phyloP scores from a whole-genome alignment of 2,113 vertebrate genomes.

The Antechinus stuartii region DNA sequence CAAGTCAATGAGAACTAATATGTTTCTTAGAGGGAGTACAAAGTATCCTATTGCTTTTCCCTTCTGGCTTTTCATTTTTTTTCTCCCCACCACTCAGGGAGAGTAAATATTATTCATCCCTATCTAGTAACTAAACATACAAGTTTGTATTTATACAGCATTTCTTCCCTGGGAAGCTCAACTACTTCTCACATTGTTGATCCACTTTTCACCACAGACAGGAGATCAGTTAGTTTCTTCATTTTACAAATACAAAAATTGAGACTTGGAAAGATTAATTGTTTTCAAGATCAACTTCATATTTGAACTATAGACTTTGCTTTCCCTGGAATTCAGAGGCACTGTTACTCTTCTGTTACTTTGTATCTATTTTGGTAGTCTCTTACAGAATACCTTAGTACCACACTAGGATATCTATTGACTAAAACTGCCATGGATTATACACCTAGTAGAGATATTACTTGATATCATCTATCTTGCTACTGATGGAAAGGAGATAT shows the following conservation, averaged over 20 bases:
- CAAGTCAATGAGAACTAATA: conserved; percentile 48
- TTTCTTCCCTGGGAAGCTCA: conserved; percentile 23
- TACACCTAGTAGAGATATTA: not conserved
- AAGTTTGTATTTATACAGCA: not conserved
- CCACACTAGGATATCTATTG: not conserved
- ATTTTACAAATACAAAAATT: conserved; percentile 24
- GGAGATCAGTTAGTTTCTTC: not conserved
- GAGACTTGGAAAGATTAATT: conserved; percentile 28
- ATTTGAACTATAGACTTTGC: not conserved
- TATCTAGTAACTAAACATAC: not conserved
- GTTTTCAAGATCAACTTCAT: conserved; percentile 15
- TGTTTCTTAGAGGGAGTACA: conserved; percentile 49
- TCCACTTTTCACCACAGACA: conserved; percentile 17
- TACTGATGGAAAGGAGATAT: not conserved
- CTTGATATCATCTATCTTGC: not conserved
- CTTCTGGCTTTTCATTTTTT: not conserved
- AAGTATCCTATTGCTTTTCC: not conserved
- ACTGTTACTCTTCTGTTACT: not conserved
- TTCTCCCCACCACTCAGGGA: not conserved
- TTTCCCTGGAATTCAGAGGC: not conserved
- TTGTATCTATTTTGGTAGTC: not conserved
- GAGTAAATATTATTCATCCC: conserved; percentile 56
- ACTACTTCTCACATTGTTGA: not conserved
- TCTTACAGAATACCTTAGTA: not conserved
- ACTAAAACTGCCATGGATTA: not conserved